Evolutionary conservation across 2,888 invertebrate genomes (phyloP), one percentile per base, ranked within the genome.

Genomic region (Ecdyonurus torrentis): DNA sequence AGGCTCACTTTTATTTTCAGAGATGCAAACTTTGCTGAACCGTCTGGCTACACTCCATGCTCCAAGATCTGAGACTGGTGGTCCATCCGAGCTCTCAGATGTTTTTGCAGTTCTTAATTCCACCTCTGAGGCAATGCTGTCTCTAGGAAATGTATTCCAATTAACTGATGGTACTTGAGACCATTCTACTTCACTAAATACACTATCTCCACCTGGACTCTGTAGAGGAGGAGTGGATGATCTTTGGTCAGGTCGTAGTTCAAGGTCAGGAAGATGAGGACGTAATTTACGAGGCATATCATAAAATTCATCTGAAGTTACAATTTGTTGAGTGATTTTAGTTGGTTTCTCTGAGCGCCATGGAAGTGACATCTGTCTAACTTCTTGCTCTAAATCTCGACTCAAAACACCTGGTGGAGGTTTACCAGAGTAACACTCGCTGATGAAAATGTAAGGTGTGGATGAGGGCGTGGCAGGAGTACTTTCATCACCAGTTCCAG

Each of bases 371-470:
- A 55, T 55, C n/a, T 20, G 55, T 5, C 3, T 5, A 37, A 37
- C 15, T 15, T 37, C 37, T 37, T 37, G 37, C 22, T 55, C 55
- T 7, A 20, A 5, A 10, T 7, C 55, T 18, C 22, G n/a, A 20
- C 19, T 55, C 15, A 55, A n/a, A 5, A 55, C 55, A 10, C 55
- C 55, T 23, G 66, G 66, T 10, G 73, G 68, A 2, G 74, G 74
- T 63, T 72, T 74, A 61, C 94, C 94, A 37, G 93, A 91, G 69
- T 90, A 87, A 74, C 94, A 94, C 75, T 94, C 93, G 63, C 91
- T 92, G 69, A 94, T 91, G 7, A 91, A 89, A 75, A 94, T 93
- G 74, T 94, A 94, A 0, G 91, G 90, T 23, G 90, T 89, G 10
- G 90, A 86, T 63, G 62, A 1, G 61, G 64, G 23, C 63, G 63